Evolutionary conservation across 92 coral and sea anemone species (phyloP), one percentile per base, ranked within the genome.

Genomic region (Virgularia gustaviana): DNA sequence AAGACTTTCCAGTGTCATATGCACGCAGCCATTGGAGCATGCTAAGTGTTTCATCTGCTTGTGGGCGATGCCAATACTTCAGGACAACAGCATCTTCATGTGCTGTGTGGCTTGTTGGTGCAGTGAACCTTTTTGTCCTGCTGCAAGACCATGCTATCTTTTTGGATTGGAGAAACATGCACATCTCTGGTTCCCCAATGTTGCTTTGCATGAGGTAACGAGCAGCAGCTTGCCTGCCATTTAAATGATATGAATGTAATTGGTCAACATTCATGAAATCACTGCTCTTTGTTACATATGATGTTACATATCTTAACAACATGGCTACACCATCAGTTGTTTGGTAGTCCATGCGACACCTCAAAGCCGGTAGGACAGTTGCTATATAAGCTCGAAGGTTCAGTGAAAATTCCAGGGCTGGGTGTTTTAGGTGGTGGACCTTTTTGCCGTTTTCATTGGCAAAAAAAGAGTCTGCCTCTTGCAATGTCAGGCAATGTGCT

Each of bases 331-430:
- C 75, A 38, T 83, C 83, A 0, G 70, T 33, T 12, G 79, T 22
- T 42, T 78, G 87, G 16, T 70, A 65, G 31, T 78, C 83, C 87
- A 83, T 83, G 1, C 79, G 47, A 56, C 83, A 83, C 28, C 62
- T 38, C 12, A 83, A 25, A 0, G 75, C 52, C 18, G 83, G 87
- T 3, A 65, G 32, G 22, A 78, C 1, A 35, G 83, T 61, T 0
- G 73, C 25, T 6, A 83, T 83, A 42, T 78, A 78, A 0, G 83
- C 73, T 27, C 87, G 62, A 10, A 82, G 49, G 63, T 78, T 53
- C 9, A 38, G 16, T 1, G 79, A 71, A 52, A 83, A 78, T 7
- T 83, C 83, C 5, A 32, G 67, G 19, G 74, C 43, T 6, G 63
- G 65, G 47, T 78, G 83, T 37, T 55, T 57, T 19, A 57, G 25